A percentile compares a stretch with the other conserved stretches of the same genome.
Evolutionary conservation across 2,797 vertebrate species (phyloP).

Genomic region (Diceros bicornis): DNA sequence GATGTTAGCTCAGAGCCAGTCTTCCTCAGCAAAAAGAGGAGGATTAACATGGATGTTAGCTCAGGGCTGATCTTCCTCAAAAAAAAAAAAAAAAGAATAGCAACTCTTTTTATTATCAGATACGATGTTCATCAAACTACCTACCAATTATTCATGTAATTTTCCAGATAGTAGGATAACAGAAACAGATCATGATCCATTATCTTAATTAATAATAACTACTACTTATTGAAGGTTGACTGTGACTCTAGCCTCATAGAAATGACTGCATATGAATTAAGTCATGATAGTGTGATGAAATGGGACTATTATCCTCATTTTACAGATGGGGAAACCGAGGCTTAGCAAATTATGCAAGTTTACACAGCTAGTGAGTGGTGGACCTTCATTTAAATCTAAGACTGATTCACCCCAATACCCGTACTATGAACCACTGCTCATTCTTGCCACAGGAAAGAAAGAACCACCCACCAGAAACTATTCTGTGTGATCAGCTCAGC

Average conservation of each 20-base stretch:
- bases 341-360: not conserved
- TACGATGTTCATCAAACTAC: not conserved
- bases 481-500: not conserved
- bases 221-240: not conserved
- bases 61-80: too few species aligned
- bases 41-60: too few species aligned
- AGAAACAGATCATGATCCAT: not conserved
- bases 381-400: slow-evolving; percentile 23
- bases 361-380: not conserved
- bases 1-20: too few species aligned
- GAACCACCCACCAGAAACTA: not conserved
- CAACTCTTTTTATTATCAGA: not conserved
- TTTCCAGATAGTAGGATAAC: not conserved
- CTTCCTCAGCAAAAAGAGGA: too few species aligned
- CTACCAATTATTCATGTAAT: not conserved
- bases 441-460: not conserved
- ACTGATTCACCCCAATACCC: not conserved
- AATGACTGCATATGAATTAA: not conserved
- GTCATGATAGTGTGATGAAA: not conserved
- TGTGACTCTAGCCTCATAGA: not conserved
- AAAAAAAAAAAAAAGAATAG: not conserved
- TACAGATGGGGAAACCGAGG: not conserved
- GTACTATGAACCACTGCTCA: not conserved
- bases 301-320: not conserved
- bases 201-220: not conserved